phyloP scores from a whole-genome alignment of 2,797 vertebrate species.

The Natrix natrix region DNA sequence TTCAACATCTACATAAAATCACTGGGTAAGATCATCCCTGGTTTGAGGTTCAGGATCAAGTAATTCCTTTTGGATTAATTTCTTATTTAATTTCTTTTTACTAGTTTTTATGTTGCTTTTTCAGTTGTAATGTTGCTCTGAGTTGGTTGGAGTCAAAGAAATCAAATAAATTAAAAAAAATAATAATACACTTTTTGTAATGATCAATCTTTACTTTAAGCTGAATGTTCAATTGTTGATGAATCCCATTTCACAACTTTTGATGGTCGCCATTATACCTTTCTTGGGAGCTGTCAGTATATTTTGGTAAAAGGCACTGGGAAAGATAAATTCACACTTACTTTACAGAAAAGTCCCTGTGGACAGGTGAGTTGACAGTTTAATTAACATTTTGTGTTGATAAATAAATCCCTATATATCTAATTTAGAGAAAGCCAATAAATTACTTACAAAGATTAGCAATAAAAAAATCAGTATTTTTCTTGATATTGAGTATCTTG shows the following conservation, averaged over 20 bases:
- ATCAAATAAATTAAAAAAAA: neutral
- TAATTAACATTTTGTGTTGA: constrained; percentile 17
- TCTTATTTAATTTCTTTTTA: neutral
- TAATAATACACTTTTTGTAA: constrained; percentile 1
- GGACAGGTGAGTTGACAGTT: constrained; percentile 78
- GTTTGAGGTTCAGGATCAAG: neutral
- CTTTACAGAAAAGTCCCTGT: constrained; percentile 89
- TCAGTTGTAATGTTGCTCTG: neutral
- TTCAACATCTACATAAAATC: neutral
- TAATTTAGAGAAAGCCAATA: constrained; percentile 15
- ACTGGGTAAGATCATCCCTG: neutral
- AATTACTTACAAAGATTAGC: constrained; percentile 21
- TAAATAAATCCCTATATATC: neutral
- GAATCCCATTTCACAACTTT: constrained; percentile 94
- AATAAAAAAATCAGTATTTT: constrained; percentile 10
- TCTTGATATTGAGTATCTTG: neutral
- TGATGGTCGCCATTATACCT: constrained; percentile 93
- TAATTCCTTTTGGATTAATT: neutral
- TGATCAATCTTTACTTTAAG: constrained; percentile 65
- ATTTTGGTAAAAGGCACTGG: constrained; percentile 91
- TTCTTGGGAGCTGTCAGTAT: constrained; percentile 92
- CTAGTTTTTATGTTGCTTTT: neutral
- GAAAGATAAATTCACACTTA: constrained; percentile 87
- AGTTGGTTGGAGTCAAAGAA: neutral
- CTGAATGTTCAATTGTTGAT: constrained; percentile 88